Evolutionary conservation across 2,797 vertebrate species (phyloP).

Genomic region (Betta splendens): DNA sequence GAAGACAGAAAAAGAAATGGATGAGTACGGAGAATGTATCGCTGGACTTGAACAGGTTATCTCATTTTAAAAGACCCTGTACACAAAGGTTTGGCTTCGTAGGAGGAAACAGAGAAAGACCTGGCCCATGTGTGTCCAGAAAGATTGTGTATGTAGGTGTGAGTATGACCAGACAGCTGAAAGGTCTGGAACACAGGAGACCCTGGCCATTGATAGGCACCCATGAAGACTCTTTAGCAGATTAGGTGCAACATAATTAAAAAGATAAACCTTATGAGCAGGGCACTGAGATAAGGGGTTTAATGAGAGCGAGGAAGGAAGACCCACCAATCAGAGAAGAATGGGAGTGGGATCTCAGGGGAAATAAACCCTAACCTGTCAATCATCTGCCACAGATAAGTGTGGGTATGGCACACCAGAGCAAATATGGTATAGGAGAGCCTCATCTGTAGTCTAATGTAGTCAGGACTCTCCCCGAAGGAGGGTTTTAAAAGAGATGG

Average conservation of each 20-base stretch:
- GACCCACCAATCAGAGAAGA: conserved; percentile 56
- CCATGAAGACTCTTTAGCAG: conserved; percentile 60
- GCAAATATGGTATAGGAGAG: conserved; percentile 45
- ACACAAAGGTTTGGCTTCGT: conserved; percentile 61
- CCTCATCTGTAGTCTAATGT: conserved; percentile 54
- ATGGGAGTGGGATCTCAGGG: conserved; percentile 55
- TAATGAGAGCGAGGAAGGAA: conserved; percentile 68
- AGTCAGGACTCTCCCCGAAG: conserved; percentile 29
- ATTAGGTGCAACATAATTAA: conserved; percentile 76
- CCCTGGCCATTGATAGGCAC: conserved; percentile 54
- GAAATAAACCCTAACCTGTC: conserved; percentile 74
- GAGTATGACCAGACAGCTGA: conserved; percentile 43
- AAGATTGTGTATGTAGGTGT: conserved; percentile 25
- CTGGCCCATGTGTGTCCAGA: conserved; percentile 33
- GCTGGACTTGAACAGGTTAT: conserved; percentile 57
- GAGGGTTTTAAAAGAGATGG: not conserved
- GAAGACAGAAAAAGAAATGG: conserved; percentile 9
- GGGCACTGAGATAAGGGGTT: conserved; percentile 71
- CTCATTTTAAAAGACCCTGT: conserved; percentile 45
- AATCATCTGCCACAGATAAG: conserved; percentile 70
- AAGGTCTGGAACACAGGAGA: conserved; percentile 56
- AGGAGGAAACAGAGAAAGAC: conserved; percentile 32
- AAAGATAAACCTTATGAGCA: conserved; percentile 77
- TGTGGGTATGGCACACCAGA: conserved; percentile 54
- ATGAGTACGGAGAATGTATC: conserved; percentile 32